A percentile compares a stretch with the other conserved stretches of the same genome.
Evolutionary conservation across 2,113 vertebrate species (phyloP).

Genomic region (Crotalus viridis): DNA sequence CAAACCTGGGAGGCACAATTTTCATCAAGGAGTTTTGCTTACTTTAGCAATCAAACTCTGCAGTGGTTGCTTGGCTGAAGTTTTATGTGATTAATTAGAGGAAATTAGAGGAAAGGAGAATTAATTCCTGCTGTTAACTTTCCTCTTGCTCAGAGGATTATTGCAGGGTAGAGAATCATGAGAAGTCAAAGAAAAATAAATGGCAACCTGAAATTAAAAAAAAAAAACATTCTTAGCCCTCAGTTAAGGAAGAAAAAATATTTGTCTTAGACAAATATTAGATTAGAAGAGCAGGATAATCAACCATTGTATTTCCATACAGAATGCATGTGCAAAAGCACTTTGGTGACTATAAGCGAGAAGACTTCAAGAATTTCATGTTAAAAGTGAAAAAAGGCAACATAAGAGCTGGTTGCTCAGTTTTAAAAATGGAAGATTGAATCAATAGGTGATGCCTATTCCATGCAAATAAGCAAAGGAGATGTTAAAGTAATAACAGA

Average conservation of each 20-base stretch:
- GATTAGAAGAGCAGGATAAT: constrained; percentile 56
- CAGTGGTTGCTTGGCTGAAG: neutral
- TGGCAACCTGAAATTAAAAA: neutral
- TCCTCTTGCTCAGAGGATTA: neutral
- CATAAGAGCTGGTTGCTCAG: neutral
- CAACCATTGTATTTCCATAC: constrained; percentile 54
- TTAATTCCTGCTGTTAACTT: neutral
- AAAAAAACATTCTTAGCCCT: constrained; percentile 16
- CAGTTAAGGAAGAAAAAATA: constrained; percentile 32
- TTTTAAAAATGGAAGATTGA: neutral
- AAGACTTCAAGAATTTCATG: neutral
- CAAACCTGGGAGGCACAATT: neutral
- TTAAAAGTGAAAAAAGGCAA: neutral
- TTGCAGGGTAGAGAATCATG: neutral
- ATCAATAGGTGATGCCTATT: neutral
- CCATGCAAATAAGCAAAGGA: neutral
- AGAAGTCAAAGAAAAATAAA: neutral
- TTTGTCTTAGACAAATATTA: neutral
- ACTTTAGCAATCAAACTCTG: neutral
- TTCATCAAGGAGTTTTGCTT: neutral
- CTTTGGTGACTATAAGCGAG: neutral
- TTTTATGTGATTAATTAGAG: neutral
- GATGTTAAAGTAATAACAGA: neutral
- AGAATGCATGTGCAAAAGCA: constrained; percentile 40
- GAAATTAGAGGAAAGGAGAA: neutral